A percentile compares a stretch with the other conserved stretches of the same genome.
These are phyloP conservation scores for Agonopterix subpropinquella DNA, from an alignment of 2,888 invertebrate genomes.

Conservation along the genomic window DNA sequence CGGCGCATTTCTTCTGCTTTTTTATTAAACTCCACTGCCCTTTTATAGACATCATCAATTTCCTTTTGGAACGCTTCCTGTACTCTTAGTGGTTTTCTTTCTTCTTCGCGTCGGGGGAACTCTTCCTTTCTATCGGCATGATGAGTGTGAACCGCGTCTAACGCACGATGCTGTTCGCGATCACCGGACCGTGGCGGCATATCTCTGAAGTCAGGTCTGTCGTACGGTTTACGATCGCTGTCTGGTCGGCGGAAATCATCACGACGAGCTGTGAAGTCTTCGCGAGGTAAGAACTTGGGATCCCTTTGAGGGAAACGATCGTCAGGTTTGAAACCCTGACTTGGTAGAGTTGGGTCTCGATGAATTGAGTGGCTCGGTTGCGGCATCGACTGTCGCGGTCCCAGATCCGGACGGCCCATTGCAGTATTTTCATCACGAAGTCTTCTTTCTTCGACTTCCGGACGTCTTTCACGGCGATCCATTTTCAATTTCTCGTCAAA, in stretches of 20 bases:
- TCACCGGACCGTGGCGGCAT: background rate
- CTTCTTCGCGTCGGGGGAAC: constrained; percentile 19
- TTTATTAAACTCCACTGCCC: constrained; percentile 48
- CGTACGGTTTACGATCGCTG: constrained; percentile 1
- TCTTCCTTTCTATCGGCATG: constrained; percentile 13
- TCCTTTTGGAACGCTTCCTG: constrained; percentile 39
- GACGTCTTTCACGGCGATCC: constrained; percentile 7
- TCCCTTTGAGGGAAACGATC: constrained; percentile 9
- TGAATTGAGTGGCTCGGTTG: constrained; percentile 1
- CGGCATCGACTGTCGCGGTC: constrained; percentile 2
- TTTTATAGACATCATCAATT: constrained; percentile 51
- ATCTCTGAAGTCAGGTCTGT: constrained; percentile 4
- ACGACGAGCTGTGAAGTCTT: constrained; percentile 8
- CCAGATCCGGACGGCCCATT: constrained; percentile 14
- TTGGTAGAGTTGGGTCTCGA: constrained; percentile 6
- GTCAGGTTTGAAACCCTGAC: constrained; percentile 12
- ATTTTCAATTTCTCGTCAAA: constrained; percentile 16
- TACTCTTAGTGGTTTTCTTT: constrained; percentile 12
- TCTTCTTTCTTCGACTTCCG: constrained; percentile 3
- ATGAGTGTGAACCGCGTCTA: background rate
- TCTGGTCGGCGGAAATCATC: constrained; percentile 2
- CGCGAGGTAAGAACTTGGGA: background rate
- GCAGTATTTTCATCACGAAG: constrained; percentile 1
- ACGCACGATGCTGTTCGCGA: constrained; percentile 1
- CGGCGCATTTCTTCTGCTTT: constrained; percentile 45